Percentiles rank a stretch among this genome's conserved stretches.
Conservation (phyloP, 2,113 vertebrate species). For the Atherinomorus stipes region DNA sequence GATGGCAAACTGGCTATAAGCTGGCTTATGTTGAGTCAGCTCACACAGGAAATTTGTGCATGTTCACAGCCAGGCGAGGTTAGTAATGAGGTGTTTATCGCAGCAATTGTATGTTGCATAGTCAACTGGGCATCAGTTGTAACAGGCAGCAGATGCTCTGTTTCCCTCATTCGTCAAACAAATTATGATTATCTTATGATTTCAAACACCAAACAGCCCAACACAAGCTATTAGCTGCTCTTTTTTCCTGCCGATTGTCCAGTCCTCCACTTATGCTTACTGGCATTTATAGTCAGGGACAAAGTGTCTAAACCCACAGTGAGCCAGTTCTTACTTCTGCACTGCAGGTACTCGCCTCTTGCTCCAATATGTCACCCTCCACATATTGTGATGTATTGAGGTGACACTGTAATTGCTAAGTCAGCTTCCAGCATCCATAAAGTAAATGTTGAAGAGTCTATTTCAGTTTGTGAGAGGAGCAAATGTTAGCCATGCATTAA, state of each 20-base stretch:
- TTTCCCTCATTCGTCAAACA: constrained; percentile 50
- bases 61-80: constrained; percentile 28
- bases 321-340: neutral
- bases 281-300: neutral
- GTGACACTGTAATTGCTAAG: constrained; percentile 37
- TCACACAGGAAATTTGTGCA: constrained; percentile 21
- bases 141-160: constrained; percentile 36
- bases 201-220: constrained; percentile 11
- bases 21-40: constrained; percentile 33
- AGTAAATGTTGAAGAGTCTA: constrained; percentile 7
- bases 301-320: neutral
- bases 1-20: constrained; percentile 40
- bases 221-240: constrained; percentile 3
- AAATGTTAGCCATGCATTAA: constrained; percentile 1
- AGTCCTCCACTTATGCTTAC: neutral
- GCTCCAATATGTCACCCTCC: neutral
- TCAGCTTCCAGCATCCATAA: constrained; percentile 13
- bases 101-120: constrained; percentile 51
- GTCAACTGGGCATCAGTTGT: constrained; percentile 47
- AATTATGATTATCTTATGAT: constrained; percentile 36
- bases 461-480: constrained; percentile 24
- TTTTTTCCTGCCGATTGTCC: constrained; percentile 8
- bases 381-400: constrained; percentile 18
- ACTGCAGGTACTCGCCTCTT: neutral
- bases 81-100: constrained; percentile 61